Evolutionary conservation across 2,797 vertebrate genomes (phyloP).

Genomic region (Sebastes baramenuke): DNA sequence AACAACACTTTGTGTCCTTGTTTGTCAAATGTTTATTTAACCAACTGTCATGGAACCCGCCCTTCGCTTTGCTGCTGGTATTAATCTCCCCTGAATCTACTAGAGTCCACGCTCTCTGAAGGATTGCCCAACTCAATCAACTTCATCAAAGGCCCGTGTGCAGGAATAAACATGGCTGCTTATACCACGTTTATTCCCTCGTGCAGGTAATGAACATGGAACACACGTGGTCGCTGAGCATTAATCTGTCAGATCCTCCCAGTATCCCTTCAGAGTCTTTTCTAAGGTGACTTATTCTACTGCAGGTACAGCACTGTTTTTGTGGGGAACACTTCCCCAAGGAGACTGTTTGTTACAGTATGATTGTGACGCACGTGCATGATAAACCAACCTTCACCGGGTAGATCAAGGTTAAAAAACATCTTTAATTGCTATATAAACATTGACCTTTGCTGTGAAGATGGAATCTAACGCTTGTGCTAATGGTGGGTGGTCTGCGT

Average conservation of each 20-base stretch:
- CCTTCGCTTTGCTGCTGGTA: not conserved
- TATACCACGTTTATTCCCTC: not conserved
- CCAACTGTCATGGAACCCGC: not conserved
- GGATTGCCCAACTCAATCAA: not conserved
- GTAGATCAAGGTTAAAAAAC: constrained; percentile 64
- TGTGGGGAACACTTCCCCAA: constrained; percentile 20
- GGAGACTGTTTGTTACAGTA: constrained; percentile 27
- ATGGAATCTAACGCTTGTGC: constrained; percentile 28
- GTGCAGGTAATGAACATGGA: not conserved
- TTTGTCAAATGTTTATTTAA: constrained; percentile 7
- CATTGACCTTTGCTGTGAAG: constrained; percentile 55
- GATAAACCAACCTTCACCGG: constrained; percentile 39
- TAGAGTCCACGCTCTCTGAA: not conserved
- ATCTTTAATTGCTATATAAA: constrained; percentile 64
- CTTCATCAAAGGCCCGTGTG: constrained; percentile 14
- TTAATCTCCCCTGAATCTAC: constrained; percentile 2
- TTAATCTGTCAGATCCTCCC: not conserved
- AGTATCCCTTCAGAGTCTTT: constrained; percentile 5
- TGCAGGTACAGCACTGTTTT: constrained; percentile 14
- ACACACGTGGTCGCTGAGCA: not conserved
- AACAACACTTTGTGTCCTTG: not conserved
- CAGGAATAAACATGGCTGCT: not conserved
- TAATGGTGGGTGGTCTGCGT: constrained; percentile 36
- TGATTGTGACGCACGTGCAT: constrained; percentile 8
- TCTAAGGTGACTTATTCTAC: not conserved